Evolutionary conservation across 1,140 invertebrate genomes (phyloP).

Genomic region (Drosophila varians): DNA sequence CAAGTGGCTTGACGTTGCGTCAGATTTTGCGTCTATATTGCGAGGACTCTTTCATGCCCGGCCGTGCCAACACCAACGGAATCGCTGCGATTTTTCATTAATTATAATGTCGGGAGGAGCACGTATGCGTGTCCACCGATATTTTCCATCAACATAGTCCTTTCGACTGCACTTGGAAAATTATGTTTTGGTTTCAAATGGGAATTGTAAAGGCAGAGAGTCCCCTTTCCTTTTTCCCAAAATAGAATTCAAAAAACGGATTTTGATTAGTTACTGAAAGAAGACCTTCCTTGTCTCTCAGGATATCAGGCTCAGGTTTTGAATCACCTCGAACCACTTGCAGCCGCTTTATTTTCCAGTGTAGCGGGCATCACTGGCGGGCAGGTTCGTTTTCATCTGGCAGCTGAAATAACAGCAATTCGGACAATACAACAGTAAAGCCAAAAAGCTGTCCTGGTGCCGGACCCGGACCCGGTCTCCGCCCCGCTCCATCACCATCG

Average conservation of each 20-base stretch:
- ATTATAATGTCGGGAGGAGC: constrained; percentile 72
- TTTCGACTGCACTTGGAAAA: neutral
- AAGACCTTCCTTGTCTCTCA: too few relatives aligned
- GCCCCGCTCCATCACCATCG: constrained; percentile 5
- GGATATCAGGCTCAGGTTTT: too few relatives aligned
- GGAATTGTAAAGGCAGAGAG: neutral
- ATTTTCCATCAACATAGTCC: neutral
- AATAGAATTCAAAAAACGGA: too few relatives aligned
- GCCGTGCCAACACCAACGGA: constrained; percentile 32
- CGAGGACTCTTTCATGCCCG: constrained; percentile 31
- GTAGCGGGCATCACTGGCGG: constrained; percentile 3
- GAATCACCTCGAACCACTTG: too few relatives aligned
- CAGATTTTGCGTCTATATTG: constrained; percentile 16
- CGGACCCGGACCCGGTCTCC: too few relatives aligned
- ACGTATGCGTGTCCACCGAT: constrained; percentile 11
- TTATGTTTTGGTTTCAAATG: neutral
- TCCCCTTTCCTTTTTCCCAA: too few relatives aligned
- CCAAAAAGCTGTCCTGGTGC: constrained; percentile 28
- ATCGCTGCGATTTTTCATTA: constrained; percentile 75
- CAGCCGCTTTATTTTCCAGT: constrained; percentile 8
- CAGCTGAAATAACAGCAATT: constrained; percentile 70
- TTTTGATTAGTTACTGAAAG: too few relatives aligned
- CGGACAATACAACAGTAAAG: constrained; percentile 49
- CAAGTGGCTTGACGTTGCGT: constrained; percentile 1
- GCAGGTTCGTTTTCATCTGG: neutral